phyloP scores from a whole-genome alignment of 2,113 vertebrate species.

The human region DNA sequence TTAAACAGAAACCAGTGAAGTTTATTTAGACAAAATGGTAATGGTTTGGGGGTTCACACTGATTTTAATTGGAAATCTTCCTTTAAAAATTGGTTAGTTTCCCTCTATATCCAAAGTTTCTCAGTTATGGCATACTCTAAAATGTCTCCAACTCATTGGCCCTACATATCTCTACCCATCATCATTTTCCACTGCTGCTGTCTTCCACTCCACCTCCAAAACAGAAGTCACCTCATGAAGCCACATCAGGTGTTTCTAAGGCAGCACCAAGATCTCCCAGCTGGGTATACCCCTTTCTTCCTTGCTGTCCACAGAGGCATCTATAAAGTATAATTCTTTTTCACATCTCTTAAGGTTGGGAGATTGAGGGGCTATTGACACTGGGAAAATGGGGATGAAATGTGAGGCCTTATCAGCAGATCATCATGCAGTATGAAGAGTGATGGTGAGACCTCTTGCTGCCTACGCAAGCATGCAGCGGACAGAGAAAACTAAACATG shows the following conservation, averaged over 20 bases:
- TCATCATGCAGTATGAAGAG: background rate
- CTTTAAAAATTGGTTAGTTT: background rate
- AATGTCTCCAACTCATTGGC: background rate
- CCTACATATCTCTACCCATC: background rate
- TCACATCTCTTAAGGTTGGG: background rate
- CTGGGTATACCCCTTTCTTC: background rate
- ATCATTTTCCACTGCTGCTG: background rate
- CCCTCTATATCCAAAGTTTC: background rate
- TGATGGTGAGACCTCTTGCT: background rate
- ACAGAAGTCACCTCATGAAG: background rate
- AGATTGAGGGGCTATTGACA: background rate
- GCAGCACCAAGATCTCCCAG: background rate
- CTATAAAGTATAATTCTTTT: background rate
- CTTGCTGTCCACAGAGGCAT: background rate
- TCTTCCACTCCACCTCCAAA: background rate
- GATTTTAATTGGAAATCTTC: background rate
- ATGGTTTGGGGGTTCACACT: background rate
- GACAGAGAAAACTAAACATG: too few species aligned
- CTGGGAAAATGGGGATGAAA: background rate
- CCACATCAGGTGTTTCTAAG: background rate
- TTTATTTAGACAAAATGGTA: background rate
- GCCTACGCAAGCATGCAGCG: background rate
- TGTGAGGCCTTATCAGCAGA: background rate
- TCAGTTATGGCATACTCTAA: background rate
- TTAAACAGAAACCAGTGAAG: background rate